Base-by-base conservation (phyloP, 1,140 invertebrate genomes). In the Bombus impatiens region DNA sequence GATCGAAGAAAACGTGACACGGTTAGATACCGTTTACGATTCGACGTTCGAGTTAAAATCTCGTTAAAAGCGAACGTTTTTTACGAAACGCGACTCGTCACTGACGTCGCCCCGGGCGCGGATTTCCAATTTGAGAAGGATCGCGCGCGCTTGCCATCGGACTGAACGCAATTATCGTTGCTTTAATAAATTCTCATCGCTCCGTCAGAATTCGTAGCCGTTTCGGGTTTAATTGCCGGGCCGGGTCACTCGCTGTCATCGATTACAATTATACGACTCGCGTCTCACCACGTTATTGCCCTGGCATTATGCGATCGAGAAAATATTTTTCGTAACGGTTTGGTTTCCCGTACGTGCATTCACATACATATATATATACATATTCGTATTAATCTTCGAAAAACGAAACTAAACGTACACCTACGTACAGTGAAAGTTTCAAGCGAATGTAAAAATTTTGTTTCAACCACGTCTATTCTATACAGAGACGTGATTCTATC, bases 141-240 rank as follows among this genome's bases (percentile, higher is more conserved):
- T 47, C 22, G 78, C 42, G 59, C 62, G 40, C 77, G 37, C 15
- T 47, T 40, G 42, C 65, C 57, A n/a, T 74, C 53, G 59, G 13
- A 22, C 28, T 57, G 72, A 76, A 62, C 57, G 53, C 57, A 72
- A 72, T 82, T 82, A 82, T 72, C 71, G 32, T 28, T 12, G 59
- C 40, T 82, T 83, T 83, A 83, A 83, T 83, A 83, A 77, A 83
- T 83, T 68, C 40, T 37, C 76, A 77, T 83, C 82, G 74, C 15
- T 53, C 40, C 13, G 59, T 37, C 62, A 47, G 18, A 67, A 68
- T 32, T 57, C 74, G 32, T 47, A 13, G n/a, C 28, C 44, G 74
- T 77, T 53, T n/a, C 42, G 47, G 42, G 32, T 68, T 77, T 68
- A 67, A 77, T 68, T 78, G 76, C 42, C 22, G 59, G 15, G 9